phyloP scores from a whole-genome alignment of 1,140 invertebrate genomes.

The Rhyzopertha dominica region DNA sequence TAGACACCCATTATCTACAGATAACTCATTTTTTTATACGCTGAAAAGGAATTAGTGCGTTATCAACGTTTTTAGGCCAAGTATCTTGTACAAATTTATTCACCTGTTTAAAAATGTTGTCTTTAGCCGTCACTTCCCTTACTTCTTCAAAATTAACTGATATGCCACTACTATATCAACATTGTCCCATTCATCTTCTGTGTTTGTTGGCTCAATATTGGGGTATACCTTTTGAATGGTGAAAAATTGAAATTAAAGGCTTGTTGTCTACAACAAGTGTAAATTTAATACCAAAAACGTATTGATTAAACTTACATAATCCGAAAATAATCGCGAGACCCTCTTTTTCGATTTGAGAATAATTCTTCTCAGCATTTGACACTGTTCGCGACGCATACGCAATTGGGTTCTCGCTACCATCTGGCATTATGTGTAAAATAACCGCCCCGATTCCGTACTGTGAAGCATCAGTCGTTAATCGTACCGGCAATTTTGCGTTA shows the following conservation, averaged over 20 bases:
- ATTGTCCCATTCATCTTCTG: conserved; percentile 8
- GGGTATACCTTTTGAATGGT: conserved; percentile 6
- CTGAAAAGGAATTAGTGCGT: background rate
- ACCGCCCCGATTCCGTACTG: conserved; percentile 47
- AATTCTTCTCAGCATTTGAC: conserved; percentile 46
- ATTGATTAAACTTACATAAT: conserved; percentile 11
- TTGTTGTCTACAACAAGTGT: conserved; percentile 11
- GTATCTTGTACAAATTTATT: conserved; percentile 5
- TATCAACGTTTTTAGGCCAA: conserved; percentile 7
- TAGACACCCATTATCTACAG: background rate
- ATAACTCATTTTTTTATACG: conserved; percentile 1
- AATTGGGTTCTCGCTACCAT: conserved; percentile 46
- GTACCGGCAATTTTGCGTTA: too few species aligned
- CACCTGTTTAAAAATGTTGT: conserved; percentile 1
- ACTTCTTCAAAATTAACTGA: conserved; percentile 10
- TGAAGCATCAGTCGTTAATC: conserved; percentile 51
- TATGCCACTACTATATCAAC: conserved; percentile 8
- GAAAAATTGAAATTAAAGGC: conserved; percentile 7
- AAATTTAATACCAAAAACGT: conserved; percentile 5
- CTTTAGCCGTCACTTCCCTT: conserved; percentile 4
- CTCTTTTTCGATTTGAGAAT: conserved; percentile 52
- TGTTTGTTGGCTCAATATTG: conserved; percentile 9
- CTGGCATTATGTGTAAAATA: conserved; percentile 43
- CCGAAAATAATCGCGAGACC: conserved; percentile 44
- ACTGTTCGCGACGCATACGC: conserved; percentile 48